Conservation (phyloP, 2,888 invertebrate genomes). For the Phasia obesa region DNA sequence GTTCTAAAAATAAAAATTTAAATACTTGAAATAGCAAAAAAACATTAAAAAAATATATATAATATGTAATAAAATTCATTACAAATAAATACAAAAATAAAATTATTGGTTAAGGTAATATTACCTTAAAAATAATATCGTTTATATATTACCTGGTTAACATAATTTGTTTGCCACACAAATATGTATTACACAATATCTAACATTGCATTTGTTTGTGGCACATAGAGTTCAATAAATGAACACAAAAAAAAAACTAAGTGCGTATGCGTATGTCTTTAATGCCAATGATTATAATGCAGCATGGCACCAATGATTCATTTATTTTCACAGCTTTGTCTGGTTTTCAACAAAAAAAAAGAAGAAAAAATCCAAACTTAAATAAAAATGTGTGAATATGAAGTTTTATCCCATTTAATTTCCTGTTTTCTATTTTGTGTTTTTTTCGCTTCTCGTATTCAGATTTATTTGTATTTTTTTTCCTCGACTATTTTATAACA, state of each 20-base stretch:
- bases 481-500: slow-evolving; percentile 66
- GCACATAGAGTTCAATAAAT: slow-evolving; percentile 25
- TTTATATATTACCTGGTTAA: not conserved
- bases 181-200: slow-evolving; percentile 3
- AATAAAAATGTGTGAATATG: slow-evolving; percentile 62
- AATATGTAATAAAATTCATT: too few species aligned
- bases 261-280: slow-evolving; percentile 14
- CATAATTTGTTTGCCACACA: slow-evolving; percentile 1
- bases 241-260: not conserved
- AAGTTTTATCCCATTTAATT: slow-evolving; percentile 64
- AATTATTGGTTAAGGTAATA: too few species aligned
- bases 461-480: slow-evolving; percentile 27
- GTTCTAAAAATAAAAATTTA: too few species aligned
- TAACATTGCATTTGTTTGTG: slow-evolving; percentile 11
- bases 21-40: too few species aligned
- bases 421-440: slow-evolving; percentile 56
- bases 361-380: slow-evolving; percentile 6
- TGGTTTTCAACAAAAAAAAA: slow-evolving; percentile 4
- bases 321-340: slow-evolving; percentile 60
- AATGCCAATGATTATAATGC: slow-evolving; percentile 46
- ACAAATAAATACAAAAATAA: too few species aligned
- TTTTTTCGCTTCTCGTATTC: slow-evolving; percentile 16
- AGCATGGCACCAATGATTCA: slow-evolving; percentile 47
- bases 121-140: not conserved
- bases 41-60: too few species aligned